Conservation (phyloP, 2,797 vertebrate genomes). For the Bovichtus variegatus region DNA sequence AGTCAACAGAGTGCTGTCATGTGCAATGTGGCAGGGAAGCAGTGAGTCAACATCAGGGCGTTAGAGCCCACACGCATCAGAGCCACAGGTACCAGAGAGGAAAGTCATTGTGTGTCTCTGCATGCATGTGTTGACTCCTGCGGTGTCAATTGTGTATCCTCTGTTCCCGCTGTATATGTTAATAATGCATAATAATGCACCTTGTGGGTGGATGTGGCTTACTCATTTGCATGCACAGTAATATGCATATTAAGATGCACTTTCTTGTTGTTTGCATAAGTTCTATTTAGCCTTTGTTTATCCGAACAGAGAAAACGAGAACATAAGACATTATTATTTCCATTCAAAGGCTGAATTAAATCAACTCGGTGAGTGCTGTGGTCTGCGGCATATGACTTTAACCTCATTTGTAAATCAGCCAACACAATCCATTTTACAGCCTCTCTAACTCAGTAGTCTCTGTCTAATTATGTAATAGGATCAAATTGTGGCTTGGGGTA, state of each 20-base stretch:
- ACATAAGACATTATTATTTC: slow-evolving; percentile 39
- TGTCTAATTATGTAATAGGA: slow-evolving; percentile 71
- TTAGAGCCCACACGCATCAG: slow-evolving; percentile 29
- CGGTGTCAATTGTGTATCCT: slow-evolving; percentile 40
- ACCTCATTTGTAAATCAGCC: slow-evolving; percentile 63
- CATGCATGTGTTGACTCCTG: slow-evolving; percentile 17
- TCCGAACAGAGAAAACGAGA: slow-evolving; percentile 31
- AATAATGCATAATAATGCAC: slow-evolving; percentile 64
- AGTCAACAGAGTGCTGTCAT: slow-evolving; percentile 43
- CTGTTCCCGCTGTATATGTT: slow-evolving; percentile 51
- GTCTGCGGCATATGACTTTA: slow-evolving; percentile 58
- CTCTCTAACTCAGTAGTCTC: slow-evolving; percentile 57
- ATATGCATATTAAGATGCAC: slow-evolving; percentile 55
- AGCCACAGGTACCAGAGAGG: slow-evolving; percentile 41
- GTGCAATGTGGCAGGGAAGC: slow-evolving; percentile 59
- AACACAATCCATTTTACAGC: slow-evolving; percentile 62
- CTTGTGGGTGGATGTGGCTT: slow-evolving; percentile 60
- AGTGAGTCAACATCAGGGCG: slow-evolving; percentile 52
- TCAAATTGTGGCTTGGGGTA: slow-evolving; percentile 69
- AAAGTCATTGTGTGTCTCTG: not conserved
- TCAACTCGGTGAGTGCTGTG: slow-evolving; percentile 31
- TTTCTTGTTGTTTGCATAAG: slow-evolving; percentile 48
- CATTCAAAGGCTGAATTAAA: slow-evolving; percentile 45
- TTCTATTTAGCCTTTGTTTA: slow-evolving; percentile 57
- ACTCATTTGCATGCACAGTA: slow-evolving; percentile 63